Conservation (phyloP, 2,888 invertebrate genomes). For the Cremastinae sp. region DNA sequence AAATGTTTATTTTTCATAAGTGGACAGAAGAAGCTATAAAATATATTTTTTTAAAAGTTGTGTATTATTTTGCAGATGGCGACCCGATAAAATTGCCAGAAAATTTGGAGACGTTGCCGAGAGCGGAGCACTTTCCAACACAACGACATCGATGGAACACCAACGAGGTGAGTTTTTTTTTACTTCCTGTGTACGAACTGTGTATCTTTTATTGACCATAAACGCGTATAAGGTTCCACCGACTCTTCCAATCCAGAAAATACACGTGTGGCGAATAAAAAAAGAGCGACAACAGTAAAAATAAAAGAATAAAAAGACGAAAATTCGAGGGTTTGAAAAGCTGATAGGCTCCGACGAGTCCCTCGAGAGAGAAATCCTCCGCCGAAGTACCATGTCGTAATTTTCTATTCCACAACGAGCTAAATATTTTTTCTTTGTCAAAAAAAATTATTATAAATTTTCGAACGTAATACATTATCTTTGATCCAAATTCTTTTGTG, state of each 20-base stretch:
- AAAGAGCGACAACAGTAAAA: conserved; percentile 17
- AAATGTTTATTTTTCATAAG: too few relatives aligned
- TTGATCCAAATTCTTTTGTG: too few relatives aligned
- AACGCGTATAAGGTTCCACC: conserved; percentile 56
- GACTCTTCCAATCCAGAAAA: conserved; percentile 49
- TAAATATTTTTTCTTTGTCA: too few relatives aligned
- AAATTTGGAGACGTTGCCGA: conserved; percentile 96
- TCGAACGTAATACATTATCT: too few relatives aligned
- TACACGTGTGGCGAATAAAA: conserved; percentile 60
- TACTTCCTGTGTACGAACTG: conserved; percentile 14
- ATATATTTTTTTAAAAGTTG: conserved; percentile 30
- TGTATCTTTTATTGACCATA: conserved; percentile 59
- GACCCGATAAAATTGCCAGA: conserved; percentile 96
- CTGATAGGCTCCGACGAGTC: conserved; percentile 45
- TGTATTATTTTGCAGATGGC: conserved; percentile 84
- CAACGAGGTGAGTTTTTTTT: conserved; percentile 90
- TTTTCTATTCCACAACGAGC: conserved; percentile 5
- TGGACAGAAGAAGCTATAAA: neutral
- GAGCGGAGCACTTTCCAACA: conserved; percentile 96
- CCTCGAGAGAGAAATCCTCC: conserved; percentile 19
- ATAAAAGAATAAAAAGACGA: conserved; percentile 21
- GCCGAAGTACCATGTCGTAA: neutral
- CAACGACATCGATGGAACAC: conserved; percentile 99
- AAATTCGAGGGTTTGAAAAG: conserved; percentile 22
- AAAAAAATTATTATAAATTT: too few relatives aligned